These are phyloP conservation scores for Pissodes strobi DNA, from an alignment of 1,140 invertebrate species.

Conservation along the genomic window DNA sequence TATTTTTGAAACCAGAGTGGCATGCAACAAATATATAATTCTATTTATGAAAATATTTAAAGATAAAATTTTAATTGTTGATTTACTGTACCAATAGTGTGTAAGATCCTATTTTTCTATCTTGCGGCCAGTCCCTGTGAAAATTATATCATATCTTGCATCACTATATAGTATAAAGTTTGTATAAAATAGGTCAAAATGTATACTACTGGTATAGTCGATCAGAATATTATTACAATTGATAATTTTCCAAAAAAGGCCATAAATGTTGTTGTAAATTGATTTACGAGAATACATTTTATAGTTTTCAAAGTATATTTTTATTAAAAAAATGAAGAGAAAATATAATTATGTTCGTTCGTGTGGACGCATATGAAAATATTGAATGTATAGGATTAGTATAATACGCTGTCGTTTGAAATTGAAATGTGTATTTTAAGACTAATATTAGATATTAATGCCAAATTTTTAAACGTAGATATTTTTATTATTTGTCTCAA, in stretches of 20 bases:
- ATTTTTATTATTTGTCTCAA: background rate
- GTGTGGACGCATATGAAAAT: constrained; percentile 43
- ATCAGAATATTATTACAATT: constrained; percentile 18
- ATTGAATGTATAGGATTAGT: constrained; percentile 51
- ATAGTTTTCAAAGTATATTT: constrained; percentile 51
- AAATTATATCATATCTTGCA: too few species aligned
- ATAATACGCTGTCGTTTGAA: constrained; percentile 44
- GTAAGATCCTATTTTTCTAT: too few species aligned
- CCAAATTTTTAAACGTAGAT: constrained; percentile 51
- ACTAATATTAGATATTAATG: constrained; percentile 46
- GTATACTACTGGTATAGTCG: background rate
- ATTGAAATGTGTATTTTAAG: constrained; percentile 51
- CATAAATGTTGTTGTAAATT: constrained; percentile 38
- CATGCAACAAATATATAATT: background rate
- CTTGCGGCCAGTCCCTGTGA: too few species aligned
- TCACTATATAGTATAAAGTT: too few species aligned
- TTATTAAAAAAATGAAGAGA: constrained; percentile 48
- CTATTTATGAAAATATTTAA: constrained; percentile 13
- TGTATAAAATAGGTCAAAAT: too few species aligned
- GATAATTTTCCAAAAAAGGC: constrained; percentile 28
- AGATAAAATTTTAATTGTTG: too few species aligned
- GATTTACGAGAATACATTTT: constrained; percentile 39
- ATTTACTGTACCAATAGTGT: too few species aligned
- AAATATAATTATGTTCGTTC: constrained; percentile 44
- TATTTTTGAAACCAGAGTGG: constrained; percentile 19